Percentiles rank a stretch among this genome's conserved stretches.
Evolutionary conservation across 2,113 vertebrate species (phyloP).

Genomic region (Pangasianodon gigas): DNA sequence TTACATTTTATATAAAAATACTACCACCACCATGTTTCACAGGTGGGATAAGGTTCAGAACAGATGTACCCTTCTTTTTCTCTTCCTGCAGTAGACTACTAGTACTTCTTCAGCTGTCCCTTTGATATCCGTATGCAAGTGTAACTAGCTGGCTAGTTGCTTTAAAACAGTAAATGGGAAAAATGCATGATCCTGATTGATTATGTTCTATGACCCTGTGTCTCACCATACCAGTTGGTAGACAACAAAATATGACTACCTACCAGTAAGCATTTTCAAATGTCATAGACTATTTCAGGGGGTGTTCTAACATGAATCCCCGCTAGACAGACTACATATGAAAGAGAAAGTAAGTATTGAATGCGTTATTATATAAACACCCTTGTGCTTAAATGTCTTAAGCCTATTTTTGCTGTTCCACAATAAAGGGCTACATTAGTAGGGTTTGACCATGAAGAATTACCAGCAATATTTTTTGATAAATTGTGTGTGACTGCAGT

Average conservation of each 20-base stretch:
- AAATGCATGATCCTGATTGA: neutral
- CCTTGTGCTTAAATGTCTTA: neutral
- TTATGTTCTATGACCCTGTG: neutral
- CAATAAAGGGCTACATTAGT: neutral
- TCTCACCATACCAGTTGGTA: neutral
- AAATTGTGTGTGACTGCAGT: neutral
- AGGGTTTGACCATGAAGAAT: neutral
- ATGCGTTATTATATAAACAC: neutral
- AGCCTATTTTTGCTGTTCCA: neutral
- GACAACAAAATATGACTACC: neutral
- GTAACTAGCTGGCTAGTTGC: neutral
- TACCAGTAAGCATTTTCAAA: neutral
- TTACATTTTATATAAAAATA: no score
- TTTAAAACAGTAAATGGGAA: neutral
- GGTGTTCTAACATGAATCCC: neutral
- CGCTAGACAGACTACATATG: neutral
- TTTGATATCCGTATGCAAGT: neutral
- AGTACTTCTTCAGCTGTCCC: neutral
- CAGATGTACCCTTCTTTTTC: no score
- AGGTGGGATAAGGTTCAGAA: no score
- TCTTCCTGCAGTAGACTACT: neutral
- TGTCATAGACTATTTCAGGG: neutral
- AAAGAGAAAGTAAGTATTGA: neutral
- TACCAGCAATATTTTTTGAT: neutral
- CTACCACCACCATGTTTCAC: no score